Evolutionary conservation across 2,797 vertebrate genomes (phyloP).

Genomic region (Remorina albescens): DNA sequence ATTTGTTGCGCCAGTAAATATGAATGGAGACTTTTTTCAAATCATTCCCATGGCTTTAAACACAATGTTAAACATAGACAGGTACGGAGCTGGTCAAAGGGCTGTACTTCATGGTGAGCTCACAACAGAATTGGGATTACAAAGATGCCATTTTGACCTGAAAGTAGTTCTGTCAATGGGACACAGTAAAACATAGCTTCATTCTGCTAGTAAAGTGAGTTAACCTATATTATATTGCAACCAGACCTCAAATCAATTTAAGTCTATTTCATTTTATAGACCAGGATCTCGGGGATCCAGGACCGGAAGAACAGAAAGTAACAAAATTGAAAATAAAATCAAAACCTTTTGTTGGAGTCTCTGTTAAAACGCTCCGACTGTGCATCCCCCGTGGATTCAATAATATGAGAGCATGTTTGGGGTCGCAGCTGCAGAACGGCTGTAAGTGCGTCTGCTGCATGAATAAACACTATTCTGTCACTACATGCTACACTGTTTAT

Average conservation of each 20-base stretch:
- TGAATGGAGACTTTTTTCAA: slow-evolving; percentile 19
- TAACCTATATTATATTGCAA: background rate
- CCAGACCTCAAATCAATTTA: background rate
- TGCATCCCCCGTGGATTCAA: background rate
- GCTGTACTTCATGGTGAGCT: slow-evolving; percentile 17
- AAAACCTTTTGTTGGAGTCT: too few relatives aligned
- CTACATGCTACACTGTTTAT: slow-evolving; percentile 11
- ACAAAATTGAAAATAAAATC: background rate
- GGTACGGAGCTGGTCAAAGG: slow-evolving; percentile 12
- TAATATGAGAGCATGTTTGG: slow-evolving; percentile 6
- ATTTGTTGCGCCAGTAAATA: slow-evolving; percentile 32
- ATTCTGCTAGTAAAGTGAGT: background rate
- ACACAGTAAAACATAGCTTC: background rate
- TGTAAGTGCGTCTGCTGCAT: slow-evolving; percentile 1
- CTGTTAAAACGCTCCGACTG: background rate
- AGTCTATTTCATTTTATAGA: background rate
- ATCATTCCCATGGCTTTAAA: slow-evolving; percentile 24
- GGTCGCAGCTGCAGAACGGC: background rate
- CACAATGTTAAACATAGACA: slow-evolving; percentile 22
- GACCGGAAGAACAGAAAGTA: background rate
- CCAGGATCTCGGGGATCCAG: background rate
- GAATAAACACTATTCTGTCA: slow-evolving; percentile 23
- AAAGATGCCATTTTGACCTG: slow-evolving; percentile 6
- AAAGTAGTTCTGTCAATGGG: background rate
- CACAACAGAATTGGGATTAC: background rate